Percentiles rank a stretch among this genome's conserved stretches.
These are phyloP conservation scores for Tricholauxania praeusta DNA, from an alignment of 2,888 invertebrate genomes.

Conservation along the genomic window DNA sequence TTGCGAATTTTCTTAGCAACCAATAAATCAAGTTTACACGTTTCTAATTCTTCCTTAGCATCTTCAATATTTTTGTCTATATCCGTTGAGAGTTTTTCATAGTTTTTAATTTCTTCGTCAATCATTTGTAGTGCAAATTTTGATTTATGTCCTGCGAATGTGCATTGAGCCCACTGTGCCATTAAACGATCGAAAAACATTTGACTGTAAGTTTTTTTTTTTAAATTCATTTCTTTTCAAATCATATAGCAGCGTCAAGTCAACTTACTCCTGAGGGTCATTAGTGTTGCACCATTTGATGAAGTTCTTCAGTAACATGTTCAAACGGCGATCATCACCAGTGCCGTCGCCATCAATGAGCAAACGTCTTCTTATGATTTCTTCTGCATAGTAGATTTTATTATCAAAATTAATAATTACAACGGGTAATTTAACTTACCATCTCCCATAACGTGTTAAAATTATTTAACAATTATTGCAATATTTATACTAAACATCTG, in stretches of 20 bases:
- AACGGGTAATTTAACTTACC: constrained; percentile 6
- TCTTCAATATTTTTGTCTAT: constrained; percentile 83
- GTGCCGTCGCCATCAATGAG: constrained; percentile 97
- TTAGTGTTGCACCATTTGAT: constrained; percentile 82
- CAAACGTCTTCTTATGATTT: constrained; percentile 89
- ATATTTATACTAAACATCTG: not conserved
- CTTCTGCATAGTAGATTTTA: constrained; percentile 74
- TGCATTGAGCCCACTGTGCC: constrained; percentile 85
- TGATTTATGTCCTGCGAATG: constrained; percentile 87
- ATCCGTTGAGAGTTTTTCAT: constrained; percentile 79
- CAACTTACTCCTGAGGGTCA: constrained; percentile 72
- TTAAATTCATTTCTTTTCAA: not conserved
- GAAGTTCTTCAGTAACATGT: constrained; percentile 84
- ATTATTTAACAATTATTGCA: not conserved
- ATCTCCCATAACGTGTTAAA: constrained; percentile 20
- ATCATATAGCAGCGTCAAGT: not conserved
- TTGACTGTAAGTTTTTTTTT: constrained; percentile 69
- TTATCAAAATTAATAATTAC: not conserved
- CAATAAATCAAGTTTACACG: constrained; percentile 82
- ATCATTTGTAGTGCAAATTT: constrained; percentile 84
- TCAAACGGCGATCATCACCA: constrained; percentile 91
- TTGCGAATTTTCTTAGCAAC: constrained; percentile 88
- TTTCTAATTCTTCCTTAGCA: constrained; percentile 83
- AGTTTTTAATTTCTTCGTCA: constrained; percentile 84
- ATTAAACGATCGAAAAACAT: constrained; percentile 82